phyloP scores from a whole-genome alignment of 2,888 invertebrate species.

The Neocrepidodera transversa region DNA sequence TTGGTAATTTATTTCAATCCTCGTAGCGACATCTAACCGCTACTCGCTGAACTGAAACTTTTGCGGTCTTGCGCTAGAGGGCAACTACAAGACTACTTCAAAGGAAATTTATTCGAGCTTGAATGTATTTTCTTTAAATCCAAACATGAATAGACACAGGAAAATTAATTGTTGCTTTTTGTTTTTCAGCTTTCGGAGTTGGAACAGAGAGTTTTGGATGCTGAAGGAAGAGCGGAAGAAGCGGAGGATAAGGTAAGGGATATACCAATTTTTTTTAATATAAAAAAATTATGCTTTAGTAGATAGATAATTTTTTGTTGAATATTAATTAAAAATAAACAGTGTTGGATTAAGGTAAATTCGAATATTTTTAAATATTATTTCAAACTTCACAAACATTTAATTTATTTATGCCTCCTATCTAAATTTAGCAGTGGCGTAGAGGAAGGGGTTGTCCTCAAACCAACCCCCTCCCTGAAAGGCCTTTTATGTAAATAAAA shows the following conservation, averaged over 20 bases:
- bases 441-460: too few species aligned
- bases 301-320: too few species aligned
- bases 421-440: too few species aligned
- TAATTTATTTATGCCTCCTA: too few species aligned
- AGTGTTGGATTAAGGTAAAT: too few species aligned
- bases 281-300: too few species aligned
- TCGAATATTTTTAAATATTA: too few species aligned
- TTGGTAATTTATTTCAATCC: conserved; percentile 2
- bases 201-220: conserved; percentile 91
- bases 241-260: conserved; percentile 90
- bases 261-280: neutral
- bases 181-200: conserved; percentile 89
- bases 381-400: too few species aligned
- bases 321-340: too few species aligned
- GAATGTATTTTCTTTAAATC: neutral
- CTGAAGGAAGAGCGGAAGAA: conserved; percentile 90
- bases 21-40: conserved; percentile 31
- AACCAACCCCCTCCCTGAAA: too few species aligned
- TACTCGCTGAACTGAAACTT: neutral
- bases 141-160: neutral
- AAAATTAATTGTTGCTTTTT: conserved; percentile 47
- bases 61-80: conserved; percentile 22
- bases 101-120: conserved; percentile 7
- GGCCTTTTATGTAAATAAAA: too few species aligned
- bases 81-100: conserved; percentile 10